Evolutionary conservation across 2,888 invertebrate genomes (phyloP).

Genomic region (Sesamia inferens): DNA sequence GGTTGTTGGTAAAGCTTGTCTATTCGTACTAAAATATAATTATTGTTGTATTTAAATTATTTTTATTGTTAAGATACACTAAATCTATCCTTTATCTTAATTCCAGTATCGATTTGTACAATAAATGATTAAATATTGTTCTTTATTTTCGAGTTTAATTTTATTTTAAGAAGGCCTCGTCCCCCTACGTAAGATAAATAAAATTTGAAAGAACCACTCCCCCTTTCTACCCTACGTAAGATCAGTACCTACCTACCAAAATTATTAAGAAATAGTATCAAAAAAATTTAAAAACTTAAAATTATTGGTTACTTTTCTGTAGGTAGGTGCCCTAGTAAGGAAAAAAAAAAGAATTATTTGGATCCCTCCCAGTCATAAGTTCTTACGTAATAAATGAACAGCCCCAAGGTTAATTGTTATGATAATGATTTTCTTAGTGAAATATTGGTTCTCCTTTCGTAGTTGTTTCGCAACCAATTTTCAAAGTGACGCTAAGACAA

Average conservation of each 20-base stretch:
- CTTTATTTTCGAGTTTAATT: constrained; percentile 70
- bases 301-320: too few relatives aligned
- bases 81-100: constrained; percentile 85
- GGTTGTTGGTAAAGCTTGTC: constrained; percentile 82
- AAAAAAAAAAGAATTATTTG: too few relatives aligned
- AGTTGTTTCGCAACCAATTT: neutral
- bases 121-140: constrained; percentile 85
- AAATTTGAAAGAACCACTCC: too few relatives aligned
- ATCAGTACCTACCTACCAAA: too few relatives aligned
- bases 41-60: constrained; percentile 78
- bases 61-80: constrained; percentile 80
- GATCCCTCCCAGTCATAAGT: too few relatives aligned
- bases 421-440: too few relatives aligned
- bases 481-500: neutral
- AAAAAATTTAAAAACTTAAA: too few relatives aligned
- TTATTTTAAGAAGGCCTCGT: neutral
- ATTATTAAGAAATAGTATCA: too few relatives aligned
- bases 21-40: constrained; percentile 76
- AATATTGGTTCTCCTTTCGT: neutral
- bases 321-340: too few relatives aligned
- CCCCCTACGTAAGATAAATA: too few relatives aligned
- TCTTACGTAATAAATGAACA: too few relatives aligned
- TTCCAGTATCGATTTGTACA: constrained; percentile 88
- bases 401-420: neutral
- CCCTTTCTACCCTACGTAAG: too few relatives aligned